phyloP scores from a whole-genome alignment of 2,113 vertebrate genomes.

The Sus scrofa region T2T-Sscrofa CM000821.6:4484001-4484500 shows the following conservation, averaged over 20 bases:
- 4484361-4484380: not conserved
- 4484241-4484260: not conserved
- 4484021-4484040: too few species aligned
- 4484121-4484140: not conserved
- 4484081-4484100: not conserved
- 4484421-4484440: not conserved
- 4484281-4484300: not conserved
- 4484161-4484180: not conserved
- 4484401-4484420: not conserved
- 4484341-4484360: not conserved
- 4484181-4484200: not conserved
- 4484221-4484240: not conserved
- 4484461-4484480: too few species aligned
- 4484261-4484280: not conserved
- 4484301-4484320: not conserved
- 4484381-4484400: not conserved
- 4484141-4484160: not conserved
- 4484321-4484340: not conserved
- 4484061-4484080: too few species aligned
- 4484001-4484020: too few species aligned
- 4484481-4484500: not conserved
- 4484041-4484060: too few species aligned
- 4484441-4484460: not conserved
- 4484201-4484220: not conserved
- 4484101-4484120: not conserved